Base-by-base conservation (phyloP, 2,113 vertebrate genomes). In the Triplophysa rosa region DNA sequence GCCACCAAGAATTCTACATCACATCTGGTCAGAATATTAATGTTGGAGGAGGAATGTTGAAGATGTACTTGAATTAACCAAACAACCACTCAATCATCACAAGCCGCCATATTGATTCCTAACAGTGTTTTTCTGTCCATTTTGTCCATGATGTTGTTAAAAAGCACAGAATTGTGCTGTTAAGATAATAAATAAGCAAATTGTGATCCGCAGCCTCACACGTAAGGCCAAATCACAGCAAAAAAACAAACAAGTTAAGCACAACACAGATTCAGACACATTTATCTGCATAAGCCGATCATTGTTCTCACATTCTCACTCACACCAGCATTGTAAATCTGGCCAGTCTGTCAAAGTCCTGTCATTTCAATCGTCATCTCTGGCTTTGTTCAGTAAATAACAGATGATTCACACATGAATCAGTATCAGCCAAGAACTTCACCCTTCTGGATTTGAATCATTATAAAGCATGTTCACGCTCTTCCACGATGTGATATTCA, bases 291-390 rank as follows among this genome's bases (percentile, higher is more conserved):
- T 52, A 63, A 61, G 61, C 40, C 49, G 75, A 29, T 52, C 13
- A 8, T 37, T 70, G 29, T 63, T 17, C 23, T 26, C 26, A 14
- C 26, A 47, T 33, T 49, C 24, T 33, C 33, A 16, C n/a, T 59
- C 29, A 23, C 75, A 56, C 42, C 23, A 59, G 10, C 17, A 52
- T 65, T 71, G 40, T 58, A 54, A 16, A 49, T 8, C 47, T 59
- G 19, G 45, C 77, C 37, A 67, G 67, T 37, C 33, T 37, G 33
- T 64, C 61, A 56, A 67, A 66, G 8, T 64, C 42, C 49, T 45
- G 59, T 40, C 21, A 83, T 69, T 79, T 74, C 66, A 12, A 40
- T 10, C 59, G 54, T 75, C 56, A 65, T 83, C n/a, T 83, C 56
- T 70, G 29, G 58, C 49, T 67, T 72, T 61, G 58, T 69, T 24